Evolutionary conservation across 2,113 vertebrate species (phyloP), one percentile per base, ranked within the genome.

Genomic region (Muntiacus reevesi): DNA sequence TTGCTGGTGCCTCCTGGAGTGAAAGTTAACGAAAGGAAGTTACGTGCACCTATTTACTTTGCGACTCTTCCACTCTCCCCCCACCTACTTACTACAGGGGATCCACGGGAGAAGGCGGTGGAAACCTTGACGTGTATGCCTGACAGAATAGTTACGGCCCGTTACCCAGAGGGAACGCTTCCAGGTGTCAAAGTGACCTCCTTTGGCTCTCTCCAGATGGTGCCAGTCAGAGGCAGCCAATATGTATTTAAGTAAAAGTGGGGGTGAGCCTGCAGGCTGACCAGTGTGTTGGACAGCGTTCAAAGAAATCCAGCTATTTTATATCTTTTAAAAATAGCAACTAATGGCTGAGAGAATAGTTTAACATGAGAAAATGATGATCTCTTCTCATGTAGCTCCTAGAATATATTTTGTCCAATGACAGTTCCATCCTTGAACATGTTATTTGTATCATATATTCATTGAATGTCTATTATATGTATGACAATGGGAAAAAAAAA

Each of bases 201-300:
- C 21, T 82, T 89, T 64, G 54, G 21, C 36, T 59, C n/a, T 86
- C 15, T 91, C 28, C 74, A 96, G 71, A 87, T 89, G 43, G 16
- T 43, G 30, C 76, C 11, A n/a, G 43, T 67, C 78, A 96, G 33
- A 40, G 91, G 81, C 82, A 95, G 45, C 52, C 25, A 50, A 93
- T 21, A 62, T 13, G 83, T 67, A 93, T 82, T 91, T 85, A 74
- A 74, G 19, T 2, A 88, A 89, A 93, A 83, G 36, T 52, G 15
- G 3, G 6, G 23, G 7, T 7, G 10, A 86, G 10, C 3, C 17
- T 82, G 13, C 33, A 84, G 40, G 11, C 3, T 59, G 36, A 71
- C 27, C 13, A 33, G 78, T 74, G 7, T 78, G 8, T 55, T 54
- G 81, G 55, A 71, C 1, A 89, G 9, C 1, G 4, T 50, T 89